Conservation (phyloP, 2,113 vertebrate genomes). For the Tiliqua scincoides region DNA sequence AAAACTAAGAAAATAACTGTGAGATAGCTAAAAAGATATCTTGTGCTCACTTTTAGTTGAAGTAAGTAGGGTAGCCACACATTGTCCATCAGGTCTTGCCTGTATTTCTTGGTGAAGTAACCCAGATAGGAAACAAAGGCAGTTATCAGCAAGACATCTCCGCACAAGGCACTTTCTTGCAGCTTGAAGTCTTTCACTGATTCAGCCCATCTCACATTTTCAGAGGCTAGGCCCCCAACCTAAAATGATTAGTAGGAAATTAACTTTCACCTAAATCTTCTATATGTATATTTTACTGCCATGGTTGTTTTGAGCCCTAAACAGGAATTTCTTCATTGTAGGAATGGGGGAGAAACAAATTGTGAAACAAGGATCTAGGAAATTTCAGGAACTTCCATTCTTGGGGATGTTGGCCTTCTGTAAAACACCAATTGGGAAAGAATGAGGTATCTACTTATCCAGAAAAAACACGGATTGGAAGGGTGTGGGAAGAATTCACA, state of each 20-base stretch:
- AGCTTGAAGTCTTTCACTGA: constrained; percentile 81
- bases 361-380: not conserved
- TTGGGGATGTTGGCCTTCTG: no score
- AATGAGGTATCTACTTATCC: not conserved
- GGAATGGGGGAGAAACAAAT: not conserved
- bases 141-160: constrained; percentile 88
- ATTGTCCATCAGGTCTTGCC: constrained; percentile 86
- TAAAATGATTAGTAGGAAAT: constrained; percentile 53
- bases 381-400: not conserved
- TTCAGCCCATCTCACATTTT: constrained; percentile 93
- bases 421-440: not conserved
- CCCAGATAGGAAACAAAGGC: constrained; percentile 96
- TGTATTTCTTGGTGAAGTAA: constrained; percentile 91
- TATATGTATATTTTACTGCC: not conserved
- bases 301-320: not conserved
- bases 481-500: not conserved
- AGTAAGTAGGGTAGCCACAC: constrained; percentile 88
- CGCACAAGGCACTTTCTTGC: constrained; percentile 89
- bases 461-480: not conserved
- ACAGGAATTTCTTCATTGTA: not conserved
- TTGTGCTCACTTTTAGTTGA: constrained; percentile 81
- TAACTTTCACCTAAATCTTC: not conserved
- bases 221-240: constrained; percentile 91
- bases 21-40: not conserved
- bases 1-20: not conserved